These are phyloP conservation scores for Volucella inflata DNA, from an alignment of 2,888 invertebrate species.

Conservation along the genomic window DNA sequence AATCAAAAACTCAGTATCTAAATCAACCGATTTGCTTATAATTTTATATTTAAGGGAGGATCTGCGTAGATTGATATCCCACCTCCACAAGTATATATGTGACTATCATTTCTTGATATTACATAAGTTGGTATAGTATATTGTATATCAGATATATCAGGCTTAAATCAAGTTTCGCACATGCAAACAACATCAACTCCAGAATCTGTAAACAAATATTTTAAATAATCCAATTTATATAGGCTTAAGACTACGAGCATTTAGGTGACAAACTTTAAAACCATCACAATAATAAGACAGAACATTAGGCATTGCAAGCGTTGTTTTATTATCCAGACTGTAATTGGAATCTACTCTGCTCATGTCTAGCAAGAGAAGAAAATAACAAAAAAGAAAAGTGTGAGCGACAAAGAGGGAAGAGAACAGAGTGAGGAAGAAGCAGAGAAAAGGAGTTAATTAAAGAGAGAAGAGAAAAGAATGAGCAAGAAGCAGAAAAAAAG, in stretches of 20 bases:
- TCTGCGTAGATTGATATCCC: slow-evolving; percentile 9
- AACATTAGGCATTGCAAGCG: not conserved
- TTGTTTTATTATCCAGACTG: not conserved
- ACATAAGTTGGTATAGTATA: not conserved
- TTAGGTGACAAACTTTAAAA: not conserved
- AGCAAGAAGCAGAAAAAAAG: too few relatives aligned
- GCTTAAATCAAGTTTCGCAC: too few relatives aligned
- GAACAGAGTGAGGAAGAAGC: too few relatives aligned
- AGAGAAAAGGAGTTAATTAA: too few relatives aligned
- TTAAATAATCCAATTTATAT: not conserved
- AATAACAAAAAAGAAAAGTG: too few relatives aligned
- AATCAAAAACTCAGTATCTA: slow-evolving; percentile 11
- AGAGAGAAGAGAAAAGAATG: too few relatives aligned
- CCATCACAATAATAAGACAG: not conserved
- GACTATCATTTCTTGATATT: not conserved
- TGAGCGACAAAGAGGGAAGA: too few relatives aligned
- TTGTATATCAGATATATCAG: not conserved
- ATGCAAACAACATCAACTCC: too few relatives aligned
- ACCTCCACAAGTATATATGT: too few relatives aligned
- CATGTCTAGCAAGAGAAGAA: too few relatives aligned
- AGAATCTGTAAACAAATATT: not conserved
- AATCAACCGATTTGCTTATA: not conserved
- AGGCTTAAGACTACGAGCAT: not conserved
- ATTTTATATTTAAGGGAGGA: too few relatives aligned
- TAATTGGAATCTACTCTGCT: too few relatives aligned